Base-by-base conservation (phyloP, 1,140 invertebrate genomes). In the Saccostrea glomerata region DNA sequence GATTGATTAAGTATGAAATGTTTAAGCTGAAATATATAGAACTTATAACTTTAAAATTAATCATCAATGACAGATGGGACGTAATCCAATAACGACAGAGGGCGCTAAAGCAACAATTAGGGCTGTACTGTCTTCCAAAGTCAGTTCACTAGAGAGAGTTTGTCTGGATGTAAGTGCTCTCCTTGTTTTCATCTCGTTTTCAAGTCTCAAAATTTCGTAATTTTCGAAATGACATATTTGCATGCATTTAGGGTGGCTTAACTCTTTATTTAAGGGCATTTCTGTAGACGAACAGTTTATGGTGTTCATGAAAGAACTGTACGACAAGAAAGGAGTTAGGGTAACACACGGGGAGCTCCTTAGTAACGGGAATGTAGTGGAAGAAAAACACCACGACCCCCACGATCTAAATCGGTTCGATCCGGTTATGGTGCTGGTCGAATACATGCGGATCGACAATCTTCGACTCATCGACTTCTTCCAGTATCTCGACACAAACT, bases 371-470 rank as follows among this genome's bases (percentile, higher is more conserved):
- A 92, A 92, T 56, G 87, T 86, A 55, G 84, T 92, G 25, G 89
- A 88, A 83, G 89, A 90, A 66, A 90, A 88, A 25, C 88, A 91
- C 9, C 91, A 92, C 73, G 92, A 93, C 60, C 91, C 91, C 12
- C 90, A 92, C 87, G 91, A 92, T 60, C 91, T 93, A 11, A 91
- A 90, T 82, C 82, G 89, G 54, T 93, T 91, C 85, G 92, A 94
- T 84, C 92, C 93, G 0, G 91, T 93, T 23, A 86, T 93, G 87
- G 92, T 93, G 12, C 83, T 94, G 60, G 91, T 94, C 25, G 93
- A 94, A 82, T 94, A 92, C 83, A 94, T 93, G 92, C 90, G 92
- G 58, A 91, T 93, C 84, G 92, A 94, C 88, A 94, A 94, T 87
- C 92, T 94, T n/a, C 87, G 93, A 58, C 85, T 94, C 3, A 93